These are phyloP conservation scores for Rhinoraja longicauda DNA, from an alignment of 2,797 vertebrate species.

Conservation along the genomic window DNA sequence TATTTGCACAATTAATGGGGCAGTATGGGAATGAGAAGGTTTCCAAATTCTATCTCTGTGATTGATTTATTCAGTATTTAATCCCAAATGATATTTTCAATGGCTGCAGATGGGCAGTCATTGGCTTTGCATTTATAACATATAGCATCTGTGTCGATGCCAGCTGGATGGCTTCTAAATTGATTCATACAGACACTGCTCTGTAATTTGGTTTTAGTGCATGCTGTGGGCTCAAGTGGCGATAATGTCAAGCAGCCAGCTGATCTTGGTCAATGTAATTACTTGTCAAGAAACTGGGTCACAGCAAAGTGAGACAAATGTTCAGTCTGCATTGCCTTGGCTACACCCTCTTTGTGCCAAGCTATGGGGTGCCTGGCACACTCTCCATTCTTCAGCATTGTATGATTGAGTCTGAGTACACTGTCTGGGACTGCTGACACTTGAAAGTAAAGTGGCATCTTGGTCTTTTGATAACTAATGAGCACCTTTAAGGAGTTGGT, in stretches of 20 bases:
- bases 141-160: neutral
- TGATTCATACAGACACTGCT: neutral
- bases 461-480: neutral
- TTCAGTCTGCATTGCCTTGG: neutral
- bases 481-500: neutral
- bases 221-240: neutral
- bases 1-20: neutral
- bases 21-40: neutral
- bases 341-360: slow-evolving; percentile 24
- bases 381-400: neutral
- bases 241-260: neutral
- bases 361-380: slow-evolving; percentile 5
- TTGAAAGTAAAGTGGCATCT: slow-evolving; percentile 4
- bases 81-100: neutral
- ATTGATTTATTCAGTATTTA: slow-evolving; percentile 5
- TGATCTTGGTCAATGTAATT: slow-evolving; percentile 9
- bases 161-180: slow-evolving; percentile 7
- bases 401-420: slow-evolving; percentile 1
- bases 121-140: slow-evolving; percentile 31
- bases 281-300: slow-evolving; percentile 32
- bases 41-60: neutral
- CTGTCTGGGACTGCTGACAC: neutral
- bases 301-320: neutral
- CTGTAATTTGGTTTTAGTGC: neutral
- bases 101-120: neutral